phyloP scores from a whole-genome alignment of 2,888 invertebrate genomes.

The Epicampocera succincta region DNA sequence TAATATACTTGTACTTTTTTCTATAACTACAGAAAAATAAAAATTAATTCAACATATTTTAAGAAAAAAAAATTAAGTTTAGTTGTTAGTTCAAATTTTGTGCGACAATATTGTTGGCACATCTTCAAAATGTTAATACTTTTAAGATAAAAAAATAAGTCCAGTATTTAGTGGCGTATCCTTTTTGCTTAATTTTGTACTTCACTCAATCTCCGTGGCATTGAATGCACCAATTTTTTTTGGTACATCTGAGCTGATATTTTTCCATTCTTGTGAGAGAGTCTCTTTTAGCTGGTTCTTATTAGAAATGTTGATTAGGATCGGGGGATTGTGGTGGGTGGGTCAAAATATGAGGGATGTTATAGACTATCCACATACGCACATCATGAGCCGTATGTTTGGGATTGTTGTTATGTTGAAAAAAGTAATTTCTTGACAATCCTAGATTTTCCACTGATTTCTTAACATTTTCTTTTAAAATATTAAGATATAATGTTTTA shows the following conservation, averaged over 20 bases:
- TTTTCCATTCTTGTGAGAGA: slow-evolving; percentile 24
- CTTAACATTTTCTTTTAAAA: slow-evolving; percentile 24
- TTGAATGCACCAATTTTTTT: slow-evolving; percentile 3
- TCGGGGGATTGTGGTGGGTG: slow-evolving; percentile 9
- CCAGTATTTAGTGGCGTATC: neutral
- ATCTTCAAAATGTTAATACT: slow-evolving; percentile 4
- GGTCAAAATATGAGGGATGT: slow-evolving; percentile 6
- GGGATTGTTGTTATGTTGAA: slow-evolving; percentile 8
- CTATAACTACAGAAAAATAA: slow-evolving; percentile 6
- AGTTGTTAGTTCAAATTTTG: slow-evolving; percentile 5
- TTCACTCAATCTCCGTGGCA: neutral
- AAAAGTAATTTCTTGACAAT: slow-evolving; percentile 8
- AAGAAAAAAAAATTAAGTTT: slow-evolving; percentile 11
- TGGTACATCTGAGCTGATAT: slow-evolving; percentile 6
- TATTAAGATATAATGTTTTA: slow-evolving; percentile 15
- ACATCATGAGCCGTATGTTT: slow-evolving; percentile 13
- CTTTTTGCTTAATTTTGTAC: neutral
- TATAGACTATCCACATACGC: slow-evolving; percentile 7
- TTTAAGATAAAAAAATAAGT: neutral
- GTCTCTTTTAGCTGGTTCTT: slow-evolving; percentile 14
- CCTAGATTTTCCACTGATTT: slow-evolving; percentile 9
- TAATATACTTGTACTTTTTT: neutral
- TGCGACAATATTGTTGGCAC: slow-evolving; percentile 23
- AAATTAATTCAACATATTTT: slow-evolving; percentile 5
- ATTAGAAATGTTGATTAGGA: slow-evolving; percentile 13